phyloP scores from a whole-genome alignment of 2,113 vertebrate genomes.

The Psammodynastes pulverulentus region DNA sequence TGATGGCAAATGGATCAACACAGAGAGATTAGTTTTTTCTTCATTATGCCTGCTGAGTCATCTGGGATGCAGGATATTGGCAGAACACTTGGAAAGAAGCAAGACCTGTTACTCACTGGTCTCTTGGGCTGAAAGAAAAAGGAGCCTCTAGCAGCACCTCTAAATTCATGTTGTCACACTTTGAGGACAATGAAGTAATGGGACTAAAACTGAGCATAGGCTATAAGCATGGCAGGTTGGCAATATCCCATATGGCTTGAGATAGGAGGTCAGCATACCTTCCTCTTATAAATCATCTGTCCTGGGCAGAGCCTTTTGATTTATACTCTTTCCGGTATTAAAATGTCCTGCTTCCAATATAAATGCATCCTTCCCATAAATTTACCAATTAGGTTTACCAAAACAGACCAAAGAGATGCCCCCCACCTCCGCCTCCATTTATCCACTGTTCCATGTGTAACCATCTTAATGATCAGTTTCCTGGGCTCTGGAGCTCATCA shows the following conservation, averaged over 20 bases:
- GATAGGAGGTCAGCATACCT: too few relatives aligned
- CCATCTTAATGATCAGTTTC: slow-evolving; percentile 75
- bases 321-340: background rate
- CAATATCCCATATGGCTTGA: background rate
- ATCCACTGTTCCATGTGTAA: slow-evolving; percentile 12
- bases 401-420: background rate
- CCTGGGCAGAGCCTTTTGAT: background rate
- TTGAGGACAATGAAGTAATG: background rate
- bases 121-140: background rate
- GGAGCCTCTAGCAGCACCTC: background rate
- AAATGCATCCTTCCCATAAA: background rate
- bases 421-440: background rate
- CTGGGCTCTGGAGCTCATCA: slow-evolving; percentile 77
- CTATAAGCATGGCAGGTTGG: background rate
- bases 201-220: background rate
- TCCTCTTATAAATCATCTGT: background rate
- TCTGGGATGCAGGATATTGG: background rate
- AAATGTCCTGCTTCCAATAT: background rate
- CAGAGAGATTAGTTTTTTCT: background rate
- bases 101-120: background rate
- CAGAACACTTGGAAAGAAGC: background rate
- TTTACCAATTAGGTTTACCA: background rate
- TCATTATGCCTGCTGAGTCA: background rate
- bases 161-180: background rate
- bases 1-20: background rate